These are phyloP conservation scores for Lepidurus apus DNA, from an alignment of 1,140 invertebrate species.

Conservation along the genomic window DNA sequence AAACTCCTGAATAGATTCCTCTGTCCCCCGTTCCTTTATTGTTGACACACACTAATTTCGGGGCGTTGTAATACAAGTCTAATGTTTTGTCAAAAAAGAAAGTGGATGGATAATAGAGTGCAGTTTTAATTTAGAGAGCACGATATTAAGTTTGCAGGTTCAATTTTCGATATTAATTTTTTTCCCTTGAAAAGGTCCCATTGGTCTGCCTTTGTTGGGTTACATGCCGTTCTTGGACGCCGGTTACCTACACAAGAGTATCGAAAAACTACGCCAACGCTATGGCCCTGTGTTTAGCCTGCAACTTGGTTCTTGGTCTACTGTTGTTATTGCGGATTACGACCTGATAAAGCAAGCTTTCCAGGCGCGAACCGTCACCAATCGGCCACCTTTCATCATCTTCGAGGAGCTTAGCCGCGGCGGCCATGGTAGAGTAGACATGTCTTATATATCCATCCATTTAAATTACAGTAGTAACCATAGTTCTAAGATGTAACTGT, in stretches of 20 bases:
- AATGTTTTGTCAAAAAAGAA: too few relatives aligned
- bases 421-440: neutral
- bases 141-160: too few relatives aligned
- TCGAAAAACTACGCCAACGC: slow-evolving; percentile 15
- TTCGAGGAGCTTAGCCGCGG: slow-evolving; percentile 22
- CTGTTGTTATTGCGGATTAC: slow-evolving; percentile 26
- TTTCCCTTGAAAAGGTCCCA: neutral
- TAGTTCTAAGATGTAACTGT: neutral
- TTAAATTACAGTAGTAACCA: neutral
- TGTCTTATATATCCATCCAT: neutral
- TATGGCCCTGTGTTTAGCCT: slow-evolving; percentile 21
- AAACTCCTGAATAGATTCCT: too few relatives aligned
- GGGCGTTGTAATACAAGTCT: too few relatives aligned
- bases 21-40: too few relatives aligned
- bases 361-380: neutral
- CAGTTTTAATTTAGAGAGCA: too few relatives aligned
- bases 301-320: slow-evolving; percentile 24
- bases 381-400: neutral
- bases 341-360: slow-evolving; percentile 26
- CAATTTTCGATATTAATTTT: too few relatives aligned
- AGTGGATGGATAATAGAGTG: too few relatives aligned
- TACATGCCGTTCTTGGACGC: slow-evolving; percentile 24
- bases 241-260: neutral
- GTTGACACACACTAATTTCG: too few relatives aligned
- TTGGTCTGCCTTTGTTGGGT: slow-evolving; percentile 19